Base-by-base conservation (phyloP, 2,888 invertebrate species). In the Apotomis turbidana region DNA sequence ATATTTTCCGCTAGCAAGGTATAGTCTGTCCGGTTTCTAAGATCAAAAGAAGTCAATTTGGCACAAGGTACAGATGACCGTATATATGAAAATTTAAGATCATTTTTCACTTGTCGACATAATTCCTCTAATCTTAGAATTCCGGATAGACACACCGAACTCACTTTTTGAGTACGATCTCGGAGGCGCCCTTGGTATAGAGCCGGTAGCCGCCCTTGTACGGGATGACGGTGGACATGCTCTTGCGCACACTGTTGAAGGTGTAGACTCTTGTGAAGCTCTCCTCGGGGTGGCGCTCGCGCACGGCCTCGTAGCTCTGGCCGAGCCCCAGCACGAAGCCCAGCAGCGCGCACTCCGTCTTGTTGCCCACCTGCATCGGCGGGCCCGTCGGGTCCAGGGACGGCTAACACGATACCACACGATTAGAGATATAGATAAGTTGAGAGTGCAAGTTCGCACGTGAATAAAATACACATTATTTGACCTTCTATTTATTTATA, bases 221-320 rank as follows among this genome's bases (percentile, higher is more conserved):
- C 46, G 97, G 97, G 78, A 99, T 95, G 70, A 99, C 97, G 46
- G 99, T 99, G 82, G 98, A 98, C 99, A 99, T 99, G 84, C 98
- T 98, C 94, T 99, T 99, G 80, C 99, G 96, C 78, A 98, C 98
- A 54, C 99, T 99, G 95, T 99, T 99, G 95, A 99, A 99, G n/a
- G 99, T 99, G 93, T 97, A 98, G 15, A 98, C 98, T 76, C 97
- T 95, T 57, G 97, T 97, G 88, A 99, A 96, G 71, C 96, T 96
- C 88, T 99, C 98, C 93, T 99, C 99, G 2, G 99, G 97, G 84
- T 96, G 95, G 81, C 97, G 96, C 86, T 98, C 98, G 68, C 99
- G 95, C 75, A 99, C 95, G 0, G 96, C 95, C 88, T 99, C 98
- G 94, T 99, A 99, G 90, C 96, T 97, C 92, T 98, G 97, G 70